A percentile compares a stretch with the other conserved stretches of the same genome.
Evolutionary conservation across 2,113 vertebrate genomes (phyloP).

Genomic region (Circaetus gallicus): DNA sequence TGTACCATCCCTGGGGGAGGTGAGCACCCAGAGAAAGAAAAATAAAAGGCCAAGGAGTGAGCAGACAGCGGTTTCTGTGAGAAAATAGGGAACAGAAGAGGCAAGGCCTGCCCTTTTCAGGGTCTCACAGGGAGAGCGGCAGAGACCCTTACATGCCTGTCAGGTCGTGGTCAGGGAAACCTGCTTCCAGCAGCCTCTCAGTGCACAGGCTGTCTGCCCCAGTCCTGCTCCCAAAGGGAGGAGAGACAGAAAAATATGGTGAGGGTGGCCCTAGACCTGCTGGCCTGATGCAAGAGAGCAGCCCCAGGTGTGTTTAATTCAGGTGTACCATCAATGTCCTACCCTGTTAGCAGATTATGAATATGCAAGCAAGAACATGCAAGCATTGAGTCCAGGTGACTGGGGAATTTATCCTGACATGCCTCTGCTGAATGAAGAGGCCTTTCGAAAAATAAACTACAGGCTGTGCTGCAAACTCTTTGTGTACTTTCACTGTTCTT

Average conservation of each 20-base stretch:
- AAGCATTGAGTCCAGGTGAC: not conserved
- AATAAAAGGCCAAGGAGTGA: not conserved
- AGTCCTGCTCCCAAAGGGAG: not conserved
- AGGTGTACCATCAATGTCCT: not conserved
- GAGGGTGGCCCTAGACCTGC: not conserved
- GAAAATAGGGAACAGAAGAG: not conserved
- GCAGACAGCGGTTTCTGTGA: not conserved
- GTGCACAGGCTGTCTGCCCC: not conserved
- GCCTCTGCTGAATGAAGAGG: not conserved
- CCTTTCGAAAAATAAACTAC: not conserved
- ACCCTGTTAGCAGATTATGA: not conserved
- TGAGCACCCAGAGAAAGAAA: not conserved
- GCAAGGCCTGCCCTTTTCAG: not conserved
- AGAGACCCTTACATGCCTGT: not conserved
- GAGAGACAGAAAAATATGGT: not conserved
- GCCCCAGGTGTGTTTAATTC: not conserved
- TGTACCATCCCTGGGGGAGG: not conserved
- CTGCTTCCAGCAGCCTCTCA: not conserved
- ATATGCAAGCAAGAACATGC: no score
- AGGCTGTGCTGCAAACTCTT: not conserved
- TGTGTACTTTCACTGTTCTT: not conserved
- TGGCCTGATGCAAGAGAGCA: not conserved
- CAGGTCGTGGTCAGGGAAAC: not conserved
- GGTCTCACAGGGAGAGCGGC: not conserved
- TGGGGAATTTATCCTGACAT: not conserved